phyloP scores from a whole-genome alignment of 2,113 vertebrate genomes.

The Oryzias celebensis region DNA sequence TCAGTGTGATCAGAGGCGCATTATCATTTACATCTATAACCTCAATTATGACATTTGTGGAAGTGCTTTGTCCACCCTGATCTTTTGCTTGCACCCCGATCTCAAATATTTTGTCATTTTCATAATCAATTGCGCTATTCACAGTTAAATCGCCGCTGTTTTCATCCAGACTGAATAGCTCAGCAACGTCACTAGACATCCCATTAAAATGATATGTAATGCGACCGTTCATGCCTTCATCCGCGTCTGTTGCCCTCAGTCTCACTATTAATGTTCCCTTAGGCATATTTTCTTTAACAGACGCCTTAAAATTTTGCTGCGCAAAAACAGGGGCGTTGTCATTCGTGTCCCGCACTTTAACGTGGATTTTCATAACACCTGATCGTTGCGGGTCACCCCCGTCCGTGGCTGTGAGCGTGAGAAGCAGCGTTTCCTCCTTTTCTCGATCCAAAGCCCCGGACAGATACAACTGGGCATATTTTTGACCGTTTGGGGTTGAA shows the following conservation, averaged over 20 bases:
- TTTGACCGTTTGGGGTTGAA: constrained; percentile 57
- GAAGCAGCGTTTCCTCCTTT: constrained; percentile 15
- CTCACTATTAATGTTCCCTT: constrained; percentile 39
- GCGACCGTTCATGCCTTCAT: constrained; percentile 64
- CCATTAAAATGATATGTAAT: constrained; percentile 55
- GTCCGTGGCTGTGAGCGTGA: constrained; percentile 64
- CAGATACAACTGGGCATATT: constrained; percentile 58
- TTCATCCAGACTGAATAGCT: constrained; percentile 49
- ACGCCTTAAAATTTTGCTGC: constrained; percentile 58
- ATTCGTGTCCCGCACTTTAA: constrained; percentile 50
- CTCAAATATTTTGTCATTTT: constrained; percentile 53
- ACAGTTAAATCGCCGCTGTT: constrained; percentile 52
- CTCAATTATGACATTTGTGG: constrained; percentile 52
- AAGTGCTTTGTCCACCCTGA: constrained; percentile 57
- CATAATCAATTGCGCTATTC: constrained; percentile 41
- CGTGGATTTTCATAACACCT: constrained; percentile 38
- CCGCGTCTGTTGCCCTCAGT: constrained; percentile 64
- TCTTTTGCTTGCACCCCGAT: constrained; percentile 60
- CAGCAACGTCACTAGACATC: constrained; percentile 30
- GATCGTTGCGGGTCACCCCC: constrained; percentile 50
- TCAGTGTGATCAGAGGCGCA: constrained; percentile 72
- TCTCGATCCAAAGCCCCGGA: constrained; percentile 60
- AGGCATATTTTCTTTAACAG: constrained; percentile 57
- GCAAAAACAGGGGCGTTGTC: constrained; percentile 74
- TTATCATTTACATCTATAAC: constrained; percentile 71